These are phyloP conservation scores for Lepisosteus oculatus DNA, from an alignment of 2,113 vertebrate genomes.

Conservation along the genomic window DNA sequence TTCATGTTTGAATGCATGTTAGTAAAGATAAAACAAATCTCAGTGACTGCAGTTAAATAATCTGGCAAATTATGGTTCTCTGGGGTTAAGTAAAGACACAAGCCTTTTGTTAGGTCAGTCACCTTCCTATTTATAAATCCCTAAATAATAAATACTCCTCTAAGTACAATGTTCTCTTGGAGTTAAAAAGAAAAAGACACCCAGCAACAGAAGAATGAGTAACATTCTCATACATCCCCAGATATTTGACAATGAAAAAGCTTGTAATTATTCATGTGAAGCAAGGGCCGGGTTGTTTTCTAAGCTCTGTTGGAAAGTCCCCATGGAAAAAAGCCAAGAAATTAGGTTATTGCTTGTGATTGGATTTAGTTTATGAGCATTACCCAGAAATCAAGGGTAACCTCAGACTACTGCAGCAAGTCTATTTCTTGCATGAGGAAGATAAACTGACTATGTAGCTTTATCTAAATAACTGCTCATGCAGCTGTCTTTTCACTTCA, in stretches of 20 bases:
- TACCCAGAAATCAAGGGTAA: not conserved
- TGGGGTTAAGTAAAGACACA: not conserved
- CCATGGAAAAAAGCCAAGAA: slow-evolving; percentile 17
- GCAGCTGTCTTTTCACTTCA: slow-evolving; percentile 20
- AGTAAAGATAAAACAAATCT: not conserved
- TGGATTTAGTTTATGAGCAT: slow-evolving; percentile 17
- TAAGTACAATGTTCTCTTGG: not conserved
- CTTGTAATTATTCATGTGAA: slow-evolving; percentile 19
- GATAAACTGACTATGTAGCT: slow-evolving; percentile 18
- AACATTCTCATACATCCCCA: slow-evolving; percentile 18
- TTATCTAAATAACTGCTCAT: slow-evolving; percentile 24
- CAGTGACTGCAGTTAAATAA: slow-evolving; percentile 8
- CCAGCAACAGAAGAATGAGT: slow-evolving; percentile 6
- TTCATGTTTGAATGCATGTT: slow-evolving; percentile 4
- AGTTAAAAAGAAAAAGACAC: not conserved
- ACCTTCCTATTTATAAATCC: no score
- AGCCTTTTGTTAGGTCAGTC: not conserved
- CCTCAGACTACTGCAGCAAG: not conserved
- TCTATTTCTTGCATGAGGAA: not conserved
- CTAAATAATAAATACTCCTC: not conserved
- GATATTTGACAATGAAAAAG: slow-evolving; percentile 13
- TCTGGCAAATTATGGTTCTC: slow-evolving; percentile 7
- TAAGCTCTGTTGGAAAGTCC: not conserved
- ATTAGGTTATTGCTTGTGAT: slow-evolving; percentile 17
- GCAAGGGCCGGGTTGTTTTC: slow-evolving; percentile 6